Base-by-base conservation (phyloP, 2,797 vertebrate genomes). In the Okamejei kenojei region DNA sequence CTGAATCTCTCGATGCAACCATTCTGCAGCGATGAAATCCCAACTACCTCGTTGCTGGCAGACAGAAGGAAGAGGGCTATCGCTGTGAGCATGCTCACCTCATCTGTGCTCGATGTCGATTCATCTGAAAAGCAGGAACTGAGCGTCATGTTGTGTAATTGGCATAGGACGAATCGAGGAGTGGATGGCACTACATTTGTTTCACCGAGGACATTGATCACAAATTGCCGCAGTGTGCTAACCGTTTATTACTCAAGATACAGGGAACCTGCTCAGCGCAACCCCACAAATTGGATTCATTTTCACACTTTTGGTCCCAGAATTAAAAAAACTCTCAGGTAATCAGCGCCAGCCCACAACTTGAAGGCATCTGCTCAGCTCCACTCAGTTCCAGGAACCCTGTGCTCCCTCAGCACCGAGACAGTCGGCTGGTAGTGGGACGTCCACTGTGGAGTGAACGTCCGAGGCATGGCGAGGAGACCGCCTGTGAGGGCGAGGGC, bases 11-110 rank as follows among this genome's bases (percentile, higher is more conserved):
- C 97, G 95, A 99, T 97, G 95, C 98, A 99, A 94, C 98, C 97
- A 23, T 97, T 98, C 96, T 99, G 98, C 94, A 99, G 96, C 93
- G 97, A 97, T 7, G 96, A 97, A 90, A 99, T 98, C 93, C 98
- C 98, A 26, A 98, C 97, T 78, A 99, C 97, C 95, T 99, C 98
- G 68, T 94, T 94, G 94, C 98, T 97, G 94, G 98, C 98, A 65
- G 98, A 99, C 96, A 98, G 97, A 94, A 99, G 96, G 95, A 99
- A 99, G 91, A 99, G 97, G 0, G 98, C 97, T 94, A 99, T 96
- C 5, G 99, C 98, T 35, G 99, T 99, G 94, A 99, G 95, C 96
- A 99, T 97, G 95, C 97, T 99, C 94, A 99, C 96, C 95, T 99
- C 98, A 95, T 99, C 99, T 95, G 97, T 95, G 93, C 96, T 86